These are phyloP conservation scores for Temnothorax longispinosus DNA, from an alignment of 1,140 invertebrate genomes.

Conservation along the genomic window DNA sequence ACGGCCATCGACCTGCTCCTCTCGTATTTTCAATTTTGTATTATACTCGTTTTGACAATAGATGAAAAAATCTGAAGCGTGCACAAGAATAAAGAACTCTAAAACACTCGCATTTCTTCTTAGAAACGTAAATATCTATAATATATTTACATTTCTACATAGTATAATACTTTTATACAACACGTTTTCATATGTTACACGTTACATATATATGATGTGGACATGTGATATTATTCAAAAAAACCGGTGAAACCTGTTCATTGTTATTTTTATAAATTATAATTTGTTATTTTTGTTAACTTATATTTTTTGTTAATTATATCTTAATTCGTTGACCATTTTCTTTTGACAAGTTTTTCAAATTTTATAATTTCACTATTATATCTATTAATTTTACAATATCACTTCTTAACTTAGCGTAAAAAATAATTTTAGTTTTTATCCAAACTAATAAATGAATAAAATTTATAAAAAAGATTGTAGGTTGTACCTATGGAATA, in stretches of 20 bases:
- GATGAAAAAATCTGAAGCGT: constrained; percentile 71
- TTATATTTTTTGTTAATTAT: neutral
- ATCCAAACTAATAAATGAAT: neutral
- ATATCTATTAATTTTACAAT: neutral
- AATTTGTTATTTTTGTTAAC: neutral
- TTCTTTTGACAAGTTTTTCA: neutral
- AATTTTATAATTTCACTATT: neutral
- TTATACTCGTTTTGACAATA: constrained; percentile 72
- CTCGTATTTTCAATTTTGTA: constrained; percentile 67
- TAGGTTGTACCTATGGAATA: constrained; percentile 71
- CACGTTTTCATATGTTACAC: neutral
- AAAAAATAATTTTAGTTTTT: neutral
- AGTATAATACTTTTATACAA: neutral
- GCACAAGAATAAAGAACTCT: neutral
- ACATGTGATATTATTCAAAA: neutral
- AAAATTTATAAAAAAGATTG: neutral
- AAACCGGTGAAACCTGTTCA: neutral
- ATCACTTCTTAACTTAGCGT: neutral
- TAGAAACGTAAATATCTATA: neutral
- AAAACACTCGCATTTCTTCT: neutral
- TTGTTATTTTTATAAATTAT: neutral
- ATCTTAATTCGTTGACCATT: neutral
- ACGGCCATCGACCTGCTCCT: constrained; percentile 76
- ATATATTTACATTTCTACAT: neutral
- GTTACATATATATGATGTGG: neutral